These are phyloP conservation scores for Lepus oiostolus DNA, from an alignment of 2,797 vertebrate genomes.

Conservation along the genomic window DNA sequence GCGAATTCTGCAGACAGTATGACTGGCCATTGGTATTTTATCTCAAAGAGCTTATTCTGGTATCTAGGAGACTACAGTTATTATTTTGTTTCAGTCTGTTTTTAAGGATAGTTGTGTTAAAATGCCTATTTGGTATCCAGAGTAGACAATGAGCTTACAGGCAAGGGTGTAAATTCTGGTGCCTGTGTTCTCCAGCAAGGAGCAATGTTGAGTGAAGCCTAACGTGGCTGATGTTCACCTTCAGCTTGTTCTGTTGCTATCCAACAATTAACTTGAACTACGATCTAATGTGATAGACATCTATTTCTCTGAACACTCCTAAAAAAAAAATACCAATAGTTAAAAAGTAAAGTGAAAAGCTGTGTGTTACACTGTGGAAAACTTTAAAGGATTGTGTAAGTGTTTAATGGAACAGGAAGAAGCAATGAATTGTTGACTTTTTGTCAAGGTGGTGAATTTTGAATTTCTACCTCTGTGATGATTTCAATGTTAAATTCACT, in stretches of 20 bases:
- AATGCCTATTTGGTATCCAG: conserved; percentile 81
- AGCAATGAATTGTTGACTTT: conserved; percentile 35
- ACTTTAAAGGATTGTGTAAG: neutral
- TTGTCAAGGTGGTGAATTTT: conserved; percentile 40
- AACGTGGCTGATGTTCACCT: conserved; percentile 87
- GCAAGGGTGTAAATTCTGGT: conserved; percentile 85
- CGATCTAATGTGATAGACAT: conserved; percentile 79
- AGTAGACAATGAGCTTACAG: conserved; percentile 84
- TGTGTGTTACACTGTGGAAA: neutral
- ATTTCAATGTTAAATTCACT: conserved; percentile 35
- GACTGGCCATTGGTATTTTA: conserved; percentile 4
- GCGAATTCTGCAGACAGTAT: neutral
- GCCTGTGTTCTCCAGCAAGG: conserved; percentile 87
- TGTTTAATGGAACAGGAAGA: neutral
- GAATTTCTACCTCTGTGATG: conserved; percentile 32
- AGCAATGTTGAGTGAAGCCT: conserved; percentile 86
- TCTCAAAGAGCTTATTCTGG: conserved; percentile 32
- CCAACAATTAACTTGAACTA: conserved; percentile 85
- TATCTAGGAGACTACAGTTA: neutral
- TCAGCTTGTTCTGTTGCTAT: conserved; percentile 85
- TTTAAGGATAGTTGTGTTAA: conserved; percentile 79
- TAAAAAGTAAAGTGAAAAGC: conserved; percentile 53
- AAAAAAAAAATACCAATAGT: conserved; percentile 71
- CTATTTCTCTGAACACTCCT: conserved; percentile 78
- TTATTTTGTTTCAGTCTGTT: neutral